Percentiles rank a stretch among this genome's conserved stretches.
Conservation (phyloP, 2,113 vertebrate genomes). For the Pelobates fuscus region DNA sequence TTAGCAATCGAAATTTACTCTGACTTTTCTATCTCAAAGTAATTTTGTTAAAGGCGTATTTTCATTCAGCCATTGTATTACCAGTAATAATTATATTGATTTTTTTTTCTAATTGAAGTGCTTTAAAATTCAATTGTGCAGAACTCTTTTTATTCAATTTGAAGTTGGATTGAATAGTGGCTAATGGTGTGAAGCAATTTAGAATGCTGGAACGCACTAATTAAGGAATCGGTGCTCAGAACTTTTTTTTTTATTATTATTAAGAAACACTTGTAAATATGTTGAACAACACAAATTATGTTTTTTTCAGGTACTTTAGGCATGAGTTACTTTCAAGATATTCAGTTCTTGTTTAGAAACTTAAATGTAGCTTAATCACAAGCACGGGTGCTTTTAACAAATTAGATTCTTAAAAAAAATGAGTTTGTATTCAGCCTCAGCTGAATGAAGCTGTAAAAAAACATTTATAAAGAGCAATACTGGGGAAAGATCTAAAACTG, state of each 20-base stretch:
- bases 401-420: too few relatives aligned
- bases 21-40: background rate
- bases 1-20: constrained; percentile 9
- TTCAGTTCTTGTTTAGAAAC: background rate
- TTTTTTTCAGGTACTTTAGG: background rate
- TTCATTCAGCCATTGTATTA: constrained; percentile 11
- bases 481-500: too few relatives aligned
- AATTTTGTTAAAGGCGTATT: constrained; percentile 23
- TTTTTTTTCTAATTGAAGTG: constrained; percentile 36
- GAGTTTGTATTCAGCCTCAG: too few relatives aligned
- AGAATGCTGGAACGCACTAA: background rate
- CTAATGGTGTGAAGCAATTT: constrained; percentile 19
- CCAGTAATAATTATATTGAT: constrained; percentile 34
- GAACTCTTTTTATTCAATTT: constrained; percentile 16
- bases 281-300: background rate
- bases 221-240: background rate
- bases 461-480: too few relatives aligned
- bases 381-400: background rate
- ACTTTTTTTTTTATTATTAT: background rate
- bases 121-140: constrained; percentile 27
- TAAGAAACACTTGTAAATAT: background rate
- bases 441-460: too few relatives aligned
- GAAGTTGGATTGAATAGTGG: constrained; percentile 3
- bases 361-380: background rate
- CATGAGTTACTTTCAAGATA: background rate